Base-by-base conservation (phyloP, 2,797 vertebrate genomes). In the Etheostoma perlongum region DNA sequence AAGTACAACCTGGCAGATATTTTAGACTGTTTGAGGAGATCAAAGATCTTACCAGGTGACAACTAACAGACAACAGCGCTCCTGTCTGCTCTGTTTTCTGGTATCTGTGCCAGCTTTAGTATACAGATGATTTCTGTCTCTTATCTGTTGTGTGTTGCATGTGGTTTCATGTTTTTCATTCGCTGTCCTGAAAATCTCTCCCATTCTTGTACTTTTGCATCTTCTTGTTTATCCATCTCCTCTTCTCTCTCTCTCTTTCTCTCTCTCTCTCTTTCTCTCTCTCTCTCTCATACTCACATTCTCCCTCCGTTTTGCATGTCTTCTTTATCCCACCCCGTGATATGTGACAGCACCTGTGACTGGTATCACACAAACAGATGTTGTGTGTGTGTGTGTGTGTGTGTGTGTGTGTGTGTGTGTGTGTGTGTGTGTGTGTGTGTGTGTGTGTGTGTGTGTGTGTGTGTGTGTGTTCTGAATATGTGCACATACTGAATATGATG, bases 291-390 rank as follows among this genome's bases (percentile, higher is more conserved):
- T 11, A 40, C 36, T 11, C 10, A 40, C 36, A 30, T n/a, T 10
- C 44, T 2, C 21, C 19, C 40, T 61, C 64, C 55, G 55, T 72
- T 81, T 86, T 81, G 68, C 88, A 71, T 70, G 78, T 85, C 83
- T 80, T 70, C 79, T 87, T 87, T 84, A 89, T 83, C 86, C 82
- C 74, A 57, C 8, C 83, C 85, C 74, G 61, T n/a, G 75, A 85
- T 86, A 88, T 78, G 48, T 49, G 74, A 82, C 90, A 79, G 81
- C 76, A 83, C 85, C 84, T 90, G 87, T 87, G 92, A 91, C 80
- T 84, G 77, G 63, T 78, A 76, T 87, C 80, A 71, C 77, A 72
- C 60, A 81, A 90, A 84, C 91, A 92, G 90, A 92, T 91, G 90
- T 89, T 69, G 69, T 70, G 80, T 85, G 74, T 33, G 23, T 23